Base-by-base conservation (phyloP, 2,888 invertebrate species). In the Drosophila phalerata region DNA sequence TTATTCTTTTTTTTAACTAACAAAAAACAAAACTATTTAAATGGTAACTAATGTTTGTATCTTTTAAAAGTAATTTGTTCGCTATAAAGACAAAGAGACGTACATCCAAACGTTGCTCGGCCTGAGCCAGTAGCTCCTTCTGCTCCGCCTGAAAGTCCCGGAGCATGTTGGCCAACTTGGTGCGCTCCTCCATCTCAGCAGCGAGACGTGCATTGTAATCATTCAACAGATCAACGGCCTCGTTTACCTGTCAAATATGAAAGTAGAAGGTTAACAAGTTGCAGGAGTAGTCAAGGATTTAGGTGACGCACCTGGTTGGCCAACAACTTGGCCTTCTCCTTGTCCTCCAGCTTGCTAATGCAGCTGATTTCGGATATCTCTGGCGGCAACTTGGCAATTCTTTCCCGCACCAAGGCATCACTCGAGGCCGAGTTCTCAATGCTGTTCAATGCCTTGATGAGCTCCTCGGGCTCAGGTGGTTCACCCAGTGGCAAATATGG, bases 351-450 rank as follows among this genome's bases (percentile, higher is more conserved):
- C 94, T 98, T 98, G 79, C 96, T 94, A 66, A 99, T 94, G 89
- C 97, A 94, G 80, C 96, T 95, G 5, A 97, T 95, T 94, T 99
- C 98, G 0, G 98, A 98, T 3, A 99, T 98, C 93, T 98, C 98
- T 52, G 97, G 96, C 0, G 99, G 99, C 57, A 99, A 94, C 65
- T 97, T 97, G 0, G 98, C 98, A 81, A 99, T 99, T 90, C 96
- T 95, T 92, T 98, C 98, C 77, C 99, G 93, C 1, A 98, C 97
- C 0, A 95, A 95, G 73, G 98, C 98, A 94, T 99, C 99, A 85
- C 98, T 97, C 0, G 98, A 98, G 1, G 99, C 98, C 67, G 98
- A 97, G 89, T 97, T 97, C 92, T 99, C 99, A 86, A 99, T 93
- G 83, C 97, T 97, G 92, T 96, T 94, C 62, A 96, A 93, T 2